Base-by-base conservation (phyloP, 2,797 vertebrate genomes). In the Bovichtus diacanthus region DNA sequence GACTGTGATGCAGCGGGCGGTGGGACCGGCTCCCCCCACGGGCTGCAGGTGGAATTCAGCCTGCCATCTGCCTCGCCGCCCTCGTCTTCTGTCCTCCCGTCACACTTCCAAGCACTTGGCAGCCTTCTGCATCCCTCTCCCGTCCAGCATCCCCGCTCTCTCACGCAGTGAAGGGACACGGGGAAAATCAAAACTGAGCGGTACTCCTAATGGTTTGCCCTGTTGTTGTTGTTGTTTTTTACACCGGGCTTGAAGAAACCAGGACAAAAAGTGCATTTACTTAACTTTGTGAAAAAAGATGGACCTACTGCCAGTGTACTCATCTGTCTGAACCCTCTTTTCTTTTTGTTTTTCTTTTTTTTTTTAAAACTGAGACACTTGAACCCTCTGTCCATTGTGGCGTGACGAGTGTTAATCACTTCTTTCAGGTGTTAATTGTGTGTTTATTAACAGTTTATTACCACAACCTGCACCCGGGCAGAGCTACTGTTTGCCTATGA, bases 41-140 rank as follows among this genome's bases (percentile, higher is more conserved):
- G 93, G 61, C 85, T 96, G 83, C 93, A 94, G n/a, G 84, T 96
- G 92, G 96, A 96, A 85, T 94, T 96, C 47, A 61, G 93, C 62
- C 91, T 96, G 78, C 92, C 93, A 7, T 80, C 88, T n/a, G 58
- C 92, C 71, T 86, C 90, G 0, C 80, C 82, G 27, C 80, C 91
- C 41, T 85, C 88, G 66, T 84, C 89, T 64, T 86, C 19, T 90
- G 94, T 94, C 5, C 91, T 96, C 85, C 90, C 96, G 0, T 93
- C 96, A 0, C 95, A 95, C 79, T 96, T 96, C 63, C 95, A 96
- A 87, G 88, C 94, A 49, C 93, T 97, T 9, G 92, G 95, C 89
- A 93, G 91, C 78, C 95, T 96, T 78, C 92, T 97, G 92, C 94
- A 83, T 72, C 72, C 87, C 0, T 58, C 90, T 43, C 53, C 88